Evolutionary conservation across 2,113 vertebrate species (phyloP).

Genomic region (Oenanthe oenanthe): DNA sequence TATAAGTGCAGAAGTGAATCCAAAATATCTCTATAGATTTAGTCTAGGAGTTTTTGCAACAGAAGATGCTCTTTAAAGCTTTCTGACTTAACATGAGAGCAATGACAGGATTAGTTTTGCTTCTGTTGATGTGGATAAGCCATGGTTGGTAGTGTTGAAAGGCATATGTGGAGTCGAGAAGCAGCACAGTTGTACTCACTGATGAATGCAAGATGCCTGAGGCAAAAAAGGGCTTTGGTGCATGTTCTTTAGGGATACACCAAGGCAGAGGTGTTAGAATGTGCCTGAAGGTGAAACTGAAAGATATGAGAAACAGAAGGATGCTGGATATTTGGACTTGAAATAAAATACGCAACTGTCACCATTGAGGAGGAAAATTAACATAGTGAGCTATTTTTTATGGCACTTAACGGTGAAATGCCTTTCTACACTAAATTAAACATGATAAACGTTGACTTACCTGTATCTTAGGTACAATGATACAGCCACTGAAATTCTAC

Average conservation of each 20-base stretch:
- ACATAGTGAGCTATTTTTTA: not conserved
- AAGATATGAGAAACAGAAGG: not conserved
- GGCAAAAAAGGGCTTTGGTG: not conserved
- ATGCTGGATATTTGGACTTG: not conserved
- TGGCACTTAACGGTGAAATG: not conserved
- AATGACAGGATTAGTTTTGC: not conserved
- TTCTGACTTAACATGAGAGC: conserved; percentile 7
- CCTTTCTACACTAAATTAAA: not conserved
- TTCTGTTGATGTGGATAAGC: not conserved
- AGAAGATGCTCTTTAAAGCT: not conserved
- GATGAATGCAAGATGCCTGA: conserved; percentile 20
- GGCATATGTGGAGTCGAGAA: not conserved
- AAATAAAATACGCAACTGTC: not conserved
- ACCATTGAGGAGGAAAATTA: not conserved
- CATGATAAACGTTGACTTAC: not conserved
- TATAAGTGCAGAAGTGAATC: not conserved
- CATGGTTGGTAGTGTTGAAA: not conserved
- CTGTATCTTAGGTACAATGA: not conserved
- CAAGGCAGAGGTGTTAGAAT: not conserved
- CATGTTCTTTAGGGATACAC: not conserved
- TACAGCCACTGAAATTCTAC: not conserved
- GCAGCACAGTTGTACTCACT: not conserved
- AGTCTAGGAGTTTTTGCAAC: not conserved
- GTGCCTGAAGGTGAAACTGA: not conserved
- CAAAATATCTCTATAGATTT: not conserved